Base-by-base conservation (phyloP, 2,888 invertebrate species). In the Sialis fuliginosa region DNA sequence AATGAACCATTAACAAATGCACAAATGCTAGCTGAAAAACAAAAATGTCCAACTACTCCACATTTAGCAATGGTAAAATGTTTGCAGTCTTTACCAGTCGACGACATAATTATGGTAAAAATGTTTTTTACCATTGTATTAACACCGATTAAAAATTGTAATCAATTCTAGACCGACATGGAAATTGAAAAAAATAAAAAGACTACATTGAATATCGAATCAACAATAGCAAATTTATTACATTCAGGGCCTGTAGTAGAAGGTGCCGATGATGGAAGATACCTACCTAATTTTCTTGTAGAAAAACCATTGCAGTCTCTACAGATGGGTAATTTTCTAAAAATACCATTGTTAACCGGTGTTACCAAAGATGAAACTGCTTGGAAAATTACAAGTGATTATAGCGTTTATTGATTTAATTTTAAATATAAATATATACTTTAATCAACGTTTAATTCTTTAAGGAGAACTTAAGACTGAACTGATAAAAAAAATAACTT, bases 311-410 rank as follows among this genome's bases (percentile, higher is more conserved):
- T 77, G 3, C 66, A 75, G 30, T 68, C 77, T 2, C 61, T 85
- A 44, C 69, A 70, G 46, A 66, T 67, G 32, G 72, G 70, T 31
- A 66, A 71, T 35, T 64, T 70, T 46, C 69, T 70, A 0, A 68
- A 70, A 2, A 71, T 79, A 10, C 84, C 85, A 0, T 60, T 86
- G 50, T 65, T 86, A 8, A 83, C 80, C 0, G 86, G 86, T 1
- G 78, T 82, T 3, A 75, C 77, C 1, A 78, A 77, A 43, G 79
- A 83, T 41, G 85, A 86, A 64, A 83, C 83, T 0, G 71, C 74
- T 2, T 66, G 69, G 13, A 77, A 76, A 22, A 69, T 79, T 8
- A 66, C 68, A 53, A 77, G 79, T 68, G 65, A 54, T 30, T 56
- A 54, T 33, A 8, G 4, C 22, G 4, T 22, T 22, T 22, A 22